These are phyloP conservation scores for Nibea coibor DNA, from an alignment of 2,113 vertebrate species.

Conservation along the genomic window DNA sequence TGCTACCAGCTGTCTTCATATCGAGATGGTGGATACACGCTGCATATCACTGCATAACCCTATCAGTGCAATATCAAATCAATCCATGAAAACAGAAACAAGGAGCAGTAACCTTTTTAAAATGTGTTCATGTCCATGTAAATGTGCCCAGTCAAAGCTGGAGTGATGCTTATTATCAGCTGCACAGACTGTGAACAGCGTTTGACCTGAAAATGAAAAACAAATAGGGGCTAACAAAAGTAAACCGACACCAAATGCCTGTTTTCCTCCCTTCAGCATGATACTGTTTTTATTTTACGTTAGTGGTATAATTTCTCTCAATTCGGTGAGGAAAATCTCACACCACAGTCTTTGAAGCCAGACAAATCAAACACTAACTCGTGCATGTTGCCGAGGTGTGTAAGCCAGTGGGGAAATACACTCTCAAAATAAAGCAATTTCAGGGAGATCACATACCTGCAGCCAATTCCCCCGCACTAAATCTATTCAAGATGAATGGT, in stretches of 20 bases:
- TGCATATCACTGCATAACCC: background rate
- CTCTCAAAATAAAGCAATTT: slow-evolving; percentile 69
- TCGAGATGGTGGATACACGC: background rate
- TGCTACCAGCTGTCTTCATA: background rate
- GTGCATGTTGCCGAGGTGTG: slow-evolving; percentile 30
- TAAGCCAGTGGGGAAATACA: slow-evolving; percentile 58
- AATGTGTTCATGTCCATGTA: background rate
- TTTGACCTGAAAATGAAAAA: slow-evolving; percentile 12
- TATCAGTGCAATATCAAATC: background rate
- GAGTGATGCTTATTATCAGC: background rate
- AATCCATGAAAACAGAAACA: background rate
- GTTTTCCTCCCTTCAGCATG: background rate
- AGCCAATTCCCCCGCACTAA: slow-evolving; percentile 50
- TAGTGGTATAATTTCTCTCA: slow-evolving; percentile 15
- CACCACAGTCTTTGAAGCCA: background rate
- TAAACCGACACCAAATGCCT: background rate
- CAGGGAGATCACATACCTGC: slow-evolving; percentile 62
- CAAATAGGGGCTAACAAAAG: background rate
- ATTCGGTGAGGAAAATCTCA: slow-evolving; percentile 31
- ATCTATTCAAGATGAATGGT: slow-evolving; percentile 70
- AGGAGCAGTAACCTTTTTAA: background rate
- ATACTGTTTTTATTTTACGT: slow-evolving; percentile 9
- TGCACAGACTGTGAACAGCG: background rate
- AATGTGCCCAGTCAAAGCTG: background rate
- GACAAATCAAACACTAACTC: slow-evolving; percentile 56